phyloP scores from a whole-genome alignment of 92 coral and sea anemone species.

The Epizoanthus scotinus region DNA sequence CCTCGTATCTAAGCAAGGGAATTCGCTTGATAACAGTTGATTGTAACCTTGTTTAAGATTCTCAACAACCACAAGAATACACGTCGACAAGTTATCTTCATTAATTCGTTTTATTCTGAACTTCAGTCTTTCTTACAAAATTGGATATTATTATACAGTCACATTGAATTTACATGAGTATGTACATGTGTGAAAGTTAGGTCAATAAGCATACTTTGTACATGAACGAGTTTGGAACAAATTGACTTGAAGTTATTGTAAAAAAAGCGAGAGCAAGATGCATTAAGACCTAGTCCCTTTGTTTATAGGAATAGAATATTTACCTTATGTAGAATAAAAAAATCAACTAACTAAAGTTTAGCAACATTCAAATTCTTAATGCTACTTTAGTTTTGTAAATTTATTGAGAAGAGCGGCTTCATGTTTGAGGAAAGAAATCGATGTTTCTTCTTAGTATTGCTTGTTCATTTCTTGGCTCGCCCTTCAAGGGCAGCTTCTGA shows the following conservation, averaged over 20 bases:
- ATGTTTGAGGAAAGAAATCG: not conserved
- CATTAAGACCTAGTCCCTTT: no score
- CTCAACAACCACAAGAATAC: not conserved
- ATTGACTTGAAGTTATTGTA: not conserved
- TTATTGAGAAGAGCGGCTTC: no score
- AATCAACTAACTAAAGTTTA: not conserved
- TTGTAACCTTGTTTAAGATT: not conserved
- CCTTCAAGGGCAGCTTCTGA: not conserved
- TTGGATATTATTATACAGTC: conserved; percentile 5
- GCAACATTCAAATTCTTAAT: not conserved
- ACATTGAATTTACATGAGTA: conserved; percentile 17
- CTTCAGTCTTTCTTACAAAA: conserved; percentile 39
- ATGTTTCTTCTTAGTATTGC: not conserved
- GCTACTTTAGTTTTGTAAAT: no score
- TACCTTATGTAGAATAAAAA: not conserved
- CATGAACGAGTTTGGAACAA: conserved; percentile 32
- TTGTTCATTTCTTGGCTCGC: conserved; percentile 9
- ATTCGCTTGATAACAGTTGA: not conserved
- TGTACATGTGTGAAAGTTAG: conserved; percentile 21
- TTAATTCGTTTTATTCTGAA: conserved; percentile 24
- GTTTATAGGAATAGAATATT: not conserved
- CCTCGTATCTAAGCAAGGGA: conserved; percentile 26
- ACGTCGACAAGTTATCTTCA: not conserved
- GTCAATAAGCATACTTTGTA: conserved; percentile 6
- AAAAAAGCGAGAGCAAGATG: not conserved